Base-by-base conservation (phyloP, 2,888 invertebrate genomes). In the Apotomis betuletana region DNA sequence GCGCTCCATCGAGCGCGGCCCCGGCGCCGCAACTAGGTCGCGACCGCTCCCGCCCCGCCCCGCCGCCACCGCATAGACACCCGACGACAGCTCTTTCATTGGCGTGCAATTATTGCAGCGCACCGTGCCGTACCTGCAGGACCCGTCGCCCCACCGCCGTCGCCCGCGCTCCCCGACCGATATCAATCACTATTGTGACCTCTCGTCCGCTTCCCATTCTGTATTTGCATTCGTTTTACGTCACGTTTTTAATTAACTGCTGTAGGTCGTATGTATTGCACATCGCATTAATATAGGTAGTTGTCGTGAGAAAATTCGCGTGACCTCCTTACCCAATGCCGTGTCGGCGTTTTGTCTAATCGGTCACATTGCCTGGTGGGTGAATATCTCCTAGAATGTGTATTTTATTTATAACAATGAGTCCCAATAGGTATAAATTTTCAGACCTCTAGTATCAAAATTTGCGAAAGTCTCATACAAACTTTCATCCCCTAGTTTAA, bases 1-100 rank as follows among this genome's bases (percentile, higher is more conserved):
- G 81, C 79, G 79, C 74, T 73, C 68, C 70, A 76, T 75, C 75
- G 78, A 75, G 77, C 76, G 75, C 76, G 76, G 73, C 69, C 69
- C 62, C 60, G 59, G 44, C 75, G 76, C 69, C 74, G 74, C 72
- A 77, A 75, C 74, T 78, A 75, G 78, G 77, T 76, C 69, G 69
- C 65, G 64, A 36, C 59, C n/a, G n/a, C 52, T 44, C 61, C 57
- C 44, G 57, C 49, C 73, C 69, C 68, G 52, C 67, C 67, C 38
- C 68, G 65, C 68, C 76, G 63, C 72, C 73, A 57, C 73, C 77
- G 76, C 76, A 77, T 77, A 75, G 74, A 79, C 80, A 78, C 78
- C 75, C 78, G 77, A 79, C 80, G 44, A 57, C 67, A 59, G 59
- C 46, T 38, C 67, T 46, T 27, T 44, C 54, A 41, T 46, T 64